A percentile compares a stretch with the other conserved stretches of the same genome.
These are phyloP conservation scores for Tiliacea aurago DNA, from an alignment of 2,888 invertebrate species.

Conservation along the genomic window DNA sequence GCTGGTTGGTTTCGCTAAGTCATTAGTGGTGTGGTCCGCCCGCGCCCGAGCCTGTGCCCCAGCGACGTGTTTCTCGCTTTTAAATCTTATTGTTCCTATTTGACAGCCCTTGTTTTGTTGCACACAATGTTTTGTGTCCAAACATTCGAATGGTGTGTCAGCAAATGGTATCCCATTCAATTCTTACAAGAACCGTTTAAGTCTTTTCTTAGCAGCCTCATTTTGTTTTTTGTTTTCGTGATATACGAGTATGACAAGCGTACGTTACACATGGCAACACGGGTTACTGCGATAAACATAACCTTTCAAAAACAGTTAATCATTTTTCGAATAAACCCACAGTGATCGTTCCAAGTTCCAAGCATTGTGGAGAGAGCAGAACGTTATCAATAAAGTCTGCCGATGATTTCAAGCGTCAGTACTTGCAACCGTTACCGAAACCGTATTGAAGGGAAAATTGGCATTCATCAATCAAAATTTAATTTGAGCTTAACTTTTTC, in stretches of 20 bases:
- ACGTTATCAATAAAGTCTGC: constrained; percentile 48
- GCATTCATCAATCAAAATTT: constrained; percentile 80
- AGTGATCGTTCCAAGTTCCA: constrained; percentile 36
- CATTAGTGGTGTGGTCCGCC: constrained; percentile 81
- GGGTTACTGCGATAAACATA: constrained; percentile 20
- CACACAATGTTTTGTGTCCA: constrained; percentile 62
- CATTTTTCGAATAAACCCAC: constrained; percentile 45
- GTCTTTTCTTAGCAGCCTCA: not conserved
- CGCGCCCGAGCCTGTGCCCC: constrained; percentile 37
- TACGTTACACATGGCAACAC: constrained; percentile 9
- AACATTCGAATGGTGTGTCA: constrained; percentile 52
- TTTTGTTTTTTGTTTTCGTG: constrained; percentile 1
- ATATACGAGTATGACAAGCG: constrained; percentile 13
- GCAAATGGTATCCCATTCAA: constrained; percentile 40
- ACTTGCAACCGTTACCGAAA: constrained; percentile 65
- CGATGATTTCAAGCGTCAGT: constrained; percentile 53
- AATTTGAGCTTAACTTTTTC: constrained; percentile 80
- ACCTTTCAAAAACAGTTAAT: constrained; percentile 34
- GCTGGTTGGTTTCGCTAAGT: constrained; percentile 87
- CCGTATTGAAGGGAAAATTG: constrained; percentile 77
- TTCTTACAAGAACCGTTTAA: constrained; percentile 29
- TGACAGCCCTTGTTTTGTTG: constrained; percentile 75
- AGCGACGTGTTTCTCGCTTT: constrained; percentile 74
- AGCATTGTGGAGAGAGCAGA: constrained; percentile 44
- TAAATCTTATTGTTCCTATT: constrained; percentile 77